Evolutionary conservation across 2,113 vertebrate genomes (phyloP).

Genomic region (Chionis minor): DNA sequence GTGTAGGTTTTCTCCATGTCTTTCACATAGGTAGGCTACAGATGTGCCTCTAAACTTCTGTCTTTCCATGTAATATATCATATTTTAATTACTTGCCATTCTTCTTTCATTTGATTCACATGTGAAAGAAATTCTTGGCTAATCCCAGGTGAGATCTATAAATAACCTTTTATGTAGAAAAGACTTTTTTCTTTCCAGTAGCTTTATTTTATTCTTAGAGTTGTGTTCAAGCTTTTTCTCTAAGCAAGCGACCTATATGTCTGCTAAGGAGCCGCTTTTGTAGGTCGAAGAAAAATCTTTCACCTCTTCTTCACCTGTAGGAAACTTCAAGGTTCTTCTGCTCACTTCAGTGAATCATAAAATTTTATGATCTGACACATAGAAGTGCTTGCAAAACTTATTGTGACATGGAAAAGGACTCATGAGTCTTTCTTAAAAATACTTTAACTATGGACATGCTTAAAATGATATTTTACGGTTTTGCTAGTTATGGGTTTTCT

Average conservation of each 20-base stretch:
- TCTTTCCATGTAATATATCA: constrained; percentile 22
- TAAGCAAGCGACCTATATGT: not conserved
- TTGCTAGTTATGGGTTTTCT: not conserved
- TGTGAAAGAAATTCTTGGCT: constrained; percentile 14
- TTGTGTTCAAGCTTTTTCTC: not conserved
- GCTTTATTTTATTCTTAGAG: not conserved
- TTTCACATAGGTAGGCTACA: constrained; percentile 10
- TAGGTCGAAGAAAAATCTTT: not conserved
- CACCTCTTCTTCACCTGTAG: not conserved
- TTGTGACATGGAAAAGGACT: not conserved
- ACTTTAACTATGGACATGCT: not conserved
- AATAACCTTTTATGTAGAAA: not conserved
- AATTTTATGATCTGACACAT: not conserved
- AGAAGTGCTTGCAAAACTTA: not conserved
- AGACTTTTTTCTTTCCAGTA: not conserved
- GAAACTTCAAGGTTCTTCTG: not conserved
- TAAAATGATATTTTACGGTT: not conserved
- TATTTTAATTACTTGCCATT: constrained; percentile 25
- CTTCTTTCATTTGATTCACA: constrained; percentile 3
- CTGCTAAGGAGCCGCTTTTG: not conserved
- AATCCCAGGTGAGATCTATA: constrained; percentile 25
- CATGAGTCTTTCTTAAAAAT: not conserved
- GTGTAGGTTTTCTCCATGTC: not conserved
- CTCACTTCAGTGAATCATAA: not conserved
- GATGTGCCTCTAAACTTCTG: not conserved